Base-by-base conservation (phyloP, 2,113 vertebrate genomes). In the Epinephelus lanceolatus region DNA sequence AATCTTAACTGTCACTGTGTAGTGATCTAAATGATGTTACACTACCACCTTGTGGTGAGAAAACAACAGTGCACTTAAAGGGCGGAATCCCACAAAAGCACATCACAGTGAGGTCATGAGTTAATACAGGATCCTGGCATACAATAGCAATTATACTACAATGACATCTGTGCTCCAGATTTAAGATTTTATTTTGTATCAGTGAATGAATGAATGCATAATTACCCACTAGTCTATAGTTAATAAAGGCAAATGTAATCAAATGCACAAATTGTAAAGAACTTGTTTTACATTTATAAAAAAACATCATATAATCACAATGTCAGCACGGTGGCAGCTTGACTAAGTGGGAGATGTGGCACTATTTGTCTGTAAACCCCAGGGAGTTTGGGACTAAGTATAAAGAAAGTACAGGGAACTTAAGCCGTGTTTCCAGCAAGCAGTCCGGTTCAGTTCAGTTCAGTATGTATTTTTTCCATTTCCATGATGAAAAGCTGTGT, bases 11-110 rank as follows among this genome's bases (percentile, higher is more conserved):
- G 18, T 62, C 4, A 33, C 25, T 55, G 47, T 18, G 56, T 37
- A 18, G 19, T 21, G 61, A 14, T 8, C 17, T 37, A 3, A 30
- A 17, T 76, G 3, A 6, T 76, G 25, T 57, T 51, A 66, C 21
- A 70, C 51, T 66, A 76, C 84, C 88, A 81, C 62, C 90, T 49
- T 70, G 76, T 91, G 88, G 73, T 67, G 17, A 69, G 25, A 53
- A 2, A 9, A 19, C 11, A 47, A 6, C 49, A 66, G 49, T 55
- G 49, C 67, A 68, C n/a, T 6, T 12, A 12, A 30, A 6, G 13
- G 49, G 30, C 7, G 18, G 18, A 49, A 3, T n/a, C 14, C 25
- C 18, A 51, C 40, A 14, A 42, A 19, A 52, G 6, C 19, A n/a
- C 8, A 42, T 25, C 14, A 40, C 23, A 66, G 10, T 49, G 40